phyloP scores from a whole-genome alignment of 2,113 vertebrate genomes.

The Hyaena hyaena region DNA sequence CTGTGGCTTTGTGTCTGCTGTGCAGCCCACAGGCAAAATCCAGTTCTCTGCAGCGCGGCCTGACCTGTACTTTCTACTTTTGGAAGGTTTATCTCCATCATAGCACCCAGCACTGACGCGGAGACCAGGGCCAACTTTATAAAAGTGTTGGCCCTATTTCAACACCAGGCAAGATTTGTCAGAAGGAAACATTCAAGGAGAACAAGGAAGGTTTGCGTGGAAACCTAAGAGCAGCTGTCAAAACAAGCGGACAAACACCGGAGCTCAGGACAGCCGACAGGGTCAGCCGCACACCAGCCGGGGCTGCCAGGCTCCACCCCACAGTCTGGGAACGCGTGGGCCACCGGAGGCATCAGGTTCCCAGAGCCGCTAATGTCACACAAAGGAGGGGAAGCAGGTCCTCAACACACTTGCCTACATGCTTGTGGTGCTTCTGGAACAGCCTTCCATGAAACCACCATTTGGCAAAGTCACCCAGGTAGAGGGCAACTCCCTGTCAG shows the following conservation, averaged over 20 bases:
- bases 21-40: too few relatives aligned
- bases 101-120: background rate
- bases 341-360: background rate
- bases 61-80: background rate
- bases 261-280: background rate
- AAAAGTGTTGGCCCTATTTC: fast-evolving
- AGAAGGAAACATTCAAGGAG: background rate
- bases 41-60: background rate
- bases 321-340: background rate
- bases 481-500: background rate
- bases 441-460: background rate
- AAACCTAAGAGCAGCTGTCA: background rate
- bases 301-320: background rate
- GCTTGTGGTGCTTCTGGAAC: background rate
- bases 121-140: background rate
- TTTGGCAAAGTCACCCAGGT: background rate
- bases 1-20: background rate
- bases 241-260: background rate
- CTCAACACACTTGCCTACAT: background rate
- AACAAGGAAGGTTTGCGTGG: background rate
- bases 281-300: too few relatives aligned
- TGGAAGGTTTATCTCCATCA: background rate
- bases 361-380: background rate
- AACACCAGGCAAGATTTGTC: background rate
- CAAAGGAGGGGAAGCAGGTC: background rate